A percentile compares a stretch with the other conserved stretches of the same genome.
Evolutionary conservation across 2,888 invertebrate species (phyloP).

Genomic region (Lithophane semibrunnea): DNA sequence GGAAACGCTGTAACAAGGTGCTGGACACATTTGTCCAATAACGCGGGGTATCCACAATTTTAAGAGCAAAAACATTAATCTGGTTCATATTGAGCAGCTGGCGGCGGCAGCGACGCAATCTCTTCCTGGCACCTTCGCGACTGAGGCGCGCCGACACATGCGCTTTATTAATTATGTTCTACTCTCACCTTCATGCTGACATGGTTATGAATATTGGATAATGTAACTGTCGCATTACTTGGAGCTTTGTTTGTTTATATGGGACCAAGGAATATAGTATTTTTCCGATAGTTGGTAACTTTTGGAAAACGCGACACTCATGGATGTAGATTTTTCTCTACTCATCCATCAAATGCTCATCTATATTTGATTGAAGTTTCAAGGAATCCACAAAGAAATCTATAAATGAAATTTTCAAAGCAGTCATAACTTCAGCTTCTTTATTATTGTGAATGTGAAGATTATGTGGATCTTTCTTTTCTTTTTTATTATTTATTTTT

Average conservation of each 20-base stretch:
- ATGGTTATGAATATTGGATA: constrained; percentile 61
- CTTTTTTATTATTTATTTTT: no score
- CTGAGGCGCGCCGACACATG: constrained; percentile 62
- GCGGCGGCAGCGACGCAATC: constrained; percentile 63
- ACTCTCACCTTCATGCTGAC: constrained; percentile 55
- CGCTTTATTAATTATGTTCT: constrained; percentile 64
- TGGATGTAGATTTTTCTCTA: neutral
- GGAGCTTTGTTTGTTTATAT: constrained; percentile 27
- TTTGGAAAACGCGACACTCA: neutral
- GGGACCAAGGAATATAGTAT: neutral
- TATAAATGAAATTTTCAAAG: constrained; percentile 1
- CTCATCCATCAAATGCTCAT: neutral
- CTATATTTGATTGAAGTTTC: neutral
- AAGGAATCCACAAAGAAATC: neutral
- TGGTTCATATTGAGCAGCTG: constrained; percentile 67
- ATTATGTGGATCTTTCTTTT: no score
- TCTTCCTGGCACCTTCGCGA: constrained; percentile 62
- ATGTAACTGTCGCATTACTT: constrained; percentile 21
- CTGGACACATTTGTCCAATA: constrained; percentile 54
- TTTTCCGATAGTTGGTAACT: neutral
- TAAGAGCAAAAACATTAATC: constrained; percentile 68
- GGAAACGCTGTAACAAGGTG: constrained; percentile 20
- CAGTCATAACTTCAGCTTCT: neutral
- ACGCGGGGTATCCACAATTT: constrained; percentile 47
- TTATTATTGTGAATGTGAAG: no score